Evolutionary conservation across 1,140 invertebrate species (phyloP), one percentile per base, ranked within the genome.

Genomic region (Harlomillsia oculata): DNA sequence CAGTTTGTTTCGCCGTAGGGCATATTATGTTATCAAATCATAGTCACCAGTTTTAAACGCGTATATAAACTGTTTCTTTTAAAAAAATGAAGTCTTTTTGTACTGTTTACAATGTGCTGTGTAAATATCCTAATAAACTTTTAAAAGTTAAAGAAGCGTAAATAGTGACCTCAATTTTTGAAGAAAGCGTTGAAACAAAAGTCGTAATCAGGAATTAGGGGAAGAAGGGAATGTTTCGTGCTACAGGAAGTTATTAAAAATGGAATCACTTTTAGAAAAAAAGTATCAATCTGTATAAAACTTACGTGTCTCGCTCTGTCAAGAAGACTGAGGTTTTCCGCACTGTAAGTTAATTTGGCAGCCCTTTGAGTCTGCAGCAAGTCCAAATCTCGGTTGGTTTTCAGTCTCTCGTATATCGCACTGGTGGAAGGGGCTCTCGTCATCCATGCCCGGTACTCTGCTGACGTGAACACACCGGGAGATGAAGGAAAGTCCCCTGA

Each of bases 371-470:
- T 75, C 64, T 77, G 76, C 30, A 81, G 69, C 36, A 79, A 74
- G 21, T 67, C 64, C 39, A 60, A 58, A 65, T 80, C 80, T 46
- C 81, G 74, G 5, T 81, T 83, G 57, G 84, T 80, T 59, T 87
- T 78, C 65, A 92, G 83, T 66, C 87, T 83, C 68, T 94, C 89
- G 70, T 92, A 92, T 63, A 94, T 84, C 40, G 90, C 90, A 58
- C 86, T 89, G 25, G 89, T 92, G 37, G 88, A 92, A 8, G 90
- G 89, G 1, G 89, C 89, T 41, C 90, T 76, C 53, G 84, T 83
- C 64, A 93, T 68, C 89, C 89, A 93, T 40, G 87, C 83, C 53
- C 86, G 79, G 67, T 92, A 93, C 69, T 94, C 89, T 70, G 90
- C 87, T 64, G 87, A 85, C 62, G 87, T 88, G 73, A 90, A 90